phyloP scores from a whole-genome alignment of 2,888 invertebrate species.

The Drosophila falleni region DNA sequence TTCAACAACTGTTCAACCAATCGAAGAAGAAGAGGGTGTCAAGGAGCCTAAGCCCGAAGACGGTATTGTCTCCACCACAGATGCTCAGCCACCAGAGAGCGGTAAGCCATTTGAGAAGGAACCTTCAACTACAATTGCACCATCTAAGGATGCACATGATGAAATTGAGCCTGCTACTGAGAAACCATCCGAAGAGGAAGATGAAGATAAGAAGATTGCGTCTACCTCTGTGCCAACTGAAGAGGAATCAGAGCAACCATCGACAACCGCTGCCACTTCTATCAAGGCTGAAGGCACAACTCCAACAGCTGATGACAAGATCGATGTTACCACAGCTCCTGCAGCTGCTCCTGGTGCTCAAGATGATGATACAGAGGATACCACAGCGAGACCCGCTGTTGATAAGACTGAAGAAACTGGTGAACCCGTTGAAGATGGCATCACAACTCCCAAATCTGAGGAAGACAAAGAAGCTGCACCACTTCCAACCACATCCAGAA shows the following conservation, averaged over 20 bases:
- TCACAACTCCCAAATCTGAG: constrained; percentile 42
- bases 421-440: constrained; percentile 2
- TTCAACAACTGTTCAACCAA: constrained; percentile 39
- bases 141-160: constrained; percentile 41
- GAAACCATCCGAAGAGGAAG: constrained; percentile 37
- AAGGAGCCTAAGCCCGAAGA: constrained; percentile 46
- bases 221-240: constrained; percentile 30
- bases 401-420: constrained; percentile 49
- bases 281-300: constrained; percentile 34
- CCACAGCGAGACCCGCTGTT: constrained; percentile 23
- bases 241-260: constrained; percentile 30
- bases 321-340: constrained; percentile 33
- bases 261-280: constrained; percentile 23
- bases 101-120: constrained; percentile 28
- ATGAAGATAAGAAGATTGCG: constrained; percentile 29
- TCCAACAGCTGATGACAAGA: constrained; percentile 25
- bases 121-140: constrained; percentile 25
- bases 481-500: constrained; percentile 32
- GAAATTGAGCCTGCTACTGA: constrained; percentile 36
- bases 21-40: constrained; percentile 38
- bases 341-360: constrained; percentile 30
- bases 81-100: constrained; percentile 23
- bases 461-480: constrained; percentile 40
- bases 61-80: constrained; percentile 23
- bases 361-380: constrained; percentile 55